Conservation (phyloP, 2,113 vertebrate species). For the Macroglossus sobrinus region DNA sequence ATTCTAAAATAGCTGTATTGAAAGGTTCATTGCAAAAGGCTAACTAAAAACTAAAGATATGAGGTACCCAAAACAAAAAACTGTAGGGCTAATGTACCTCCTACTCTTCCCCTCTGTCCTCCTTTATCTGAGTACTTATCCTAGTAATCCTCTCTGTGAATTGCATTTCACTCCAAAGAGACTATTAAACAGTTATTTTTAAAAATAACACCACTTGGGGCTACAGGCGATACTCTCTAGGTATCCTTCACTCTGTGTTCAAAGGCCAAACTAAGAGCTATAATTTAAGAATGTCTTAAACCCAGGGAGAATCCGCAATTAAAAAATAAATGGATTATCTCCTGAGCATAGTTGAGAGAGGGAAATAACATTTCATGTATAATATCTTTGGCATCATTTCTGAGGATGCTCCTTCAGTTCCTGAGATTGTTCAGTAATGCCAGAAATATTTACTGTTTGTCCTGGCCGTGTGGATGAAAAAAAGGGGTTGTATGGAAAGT, state of each 20-base stretch:
- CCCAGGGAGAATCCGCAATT: neutral
- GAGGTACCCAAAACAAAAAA: neutral
- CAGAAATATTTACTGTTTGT: neutral
- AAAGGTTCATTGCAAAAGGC: neutral
- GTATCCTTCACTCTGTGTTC: neutral
- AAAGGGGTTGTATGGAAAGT: too few species aligned
- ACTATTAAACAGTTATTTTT: neutral
- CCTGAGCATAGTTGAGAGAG: neutral
- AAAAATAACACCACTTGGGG: neutral
- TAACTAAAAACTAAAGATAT: neutral
- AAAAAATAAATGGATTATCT: neutral
- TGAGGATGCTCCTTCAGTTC: neutral
- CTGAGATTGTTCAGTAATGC: neutral
- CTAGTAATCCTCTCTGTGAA: neutral
- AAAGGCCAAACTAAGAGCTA: neutral
- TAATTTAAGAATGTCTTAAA: neutral
- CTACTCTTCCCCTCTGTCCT: neutral
- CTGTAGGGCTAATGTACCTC: neutral
- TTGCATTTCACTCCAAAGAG: neutral
- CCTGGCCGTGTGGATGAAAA: too few species aligned
- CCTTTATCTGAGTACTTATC: neutral
- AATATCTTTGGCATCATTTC: neutral
- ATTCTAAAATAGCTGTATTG: neutral
- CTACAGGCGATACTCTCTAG: too few species aligned
- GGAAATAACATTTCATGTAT: neutral